These are phyloP conservation scores for Chorisops tibialis DNA, from an alignment of 2,888 invertebrate species.

Conservation along the genomic window DNA sequence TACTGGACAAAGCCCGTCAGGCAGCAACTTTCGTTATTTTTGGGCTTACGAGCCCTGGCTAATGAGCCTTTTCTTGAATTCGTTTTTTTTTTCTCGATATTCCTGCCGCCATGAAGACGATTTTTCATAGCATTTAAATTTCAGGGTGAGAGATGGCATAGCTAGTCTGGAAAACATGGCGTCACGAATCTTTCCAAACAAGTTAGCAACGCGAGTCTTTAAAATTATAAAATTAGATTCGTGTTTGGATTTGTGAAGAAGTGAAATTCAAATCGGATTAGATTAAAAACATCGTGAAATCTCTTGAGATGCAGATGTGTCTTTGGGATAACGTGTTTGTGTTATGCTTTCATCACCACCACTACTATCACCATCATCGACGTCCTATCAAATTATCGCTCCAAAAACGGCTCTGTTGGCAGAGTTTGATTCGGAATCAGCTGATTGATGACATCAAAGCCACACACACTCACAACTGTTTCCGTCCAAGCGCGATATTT, in stretches of 20 bases:
- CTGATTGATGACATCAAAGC: no score
- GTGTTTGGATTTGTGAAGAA: constrained; percentile 8
- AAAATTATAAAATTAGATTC: constrained; percentile 17
- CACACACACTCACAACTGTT: no score
- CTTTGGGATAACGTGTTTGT: constrained; percentile 8
- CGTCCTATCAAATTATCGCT: no score
- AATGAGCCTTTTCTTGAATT: constrained; percentile 3
- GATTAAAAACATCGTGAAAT: constrained; percentile 17
- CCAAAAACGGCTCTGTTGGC: no score
- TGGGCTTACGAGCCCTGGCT: neutral
- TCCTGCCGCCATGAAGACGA: no score
- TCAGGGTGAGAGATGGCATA: neutral
- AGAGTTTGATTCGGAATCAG: no score
- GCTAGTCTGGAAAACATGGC: neutral
- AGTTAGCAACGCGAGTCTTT: constrained; percentile 7
- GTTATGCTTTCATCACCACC: neutral
- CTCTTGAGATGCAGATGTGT: constrained; percentile 23
- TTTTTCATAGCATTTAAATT: no score
- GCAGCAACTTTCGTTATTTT: constrained; percentile 14
- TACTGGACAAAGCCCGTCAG: constrained; percentile 11
- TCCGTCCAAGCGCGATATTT: no score
- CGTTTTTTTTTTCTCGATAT: neutral
- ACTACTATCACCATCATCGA: constrained; percentile 9
- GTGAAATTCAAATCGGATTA: constrained; percentile 2
- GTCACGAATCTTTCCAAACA: neutral